phyloP scores from a whole-genome alignment of 2,797 vertebrate species.

The Dromococcyx pavoninus region DNA sequence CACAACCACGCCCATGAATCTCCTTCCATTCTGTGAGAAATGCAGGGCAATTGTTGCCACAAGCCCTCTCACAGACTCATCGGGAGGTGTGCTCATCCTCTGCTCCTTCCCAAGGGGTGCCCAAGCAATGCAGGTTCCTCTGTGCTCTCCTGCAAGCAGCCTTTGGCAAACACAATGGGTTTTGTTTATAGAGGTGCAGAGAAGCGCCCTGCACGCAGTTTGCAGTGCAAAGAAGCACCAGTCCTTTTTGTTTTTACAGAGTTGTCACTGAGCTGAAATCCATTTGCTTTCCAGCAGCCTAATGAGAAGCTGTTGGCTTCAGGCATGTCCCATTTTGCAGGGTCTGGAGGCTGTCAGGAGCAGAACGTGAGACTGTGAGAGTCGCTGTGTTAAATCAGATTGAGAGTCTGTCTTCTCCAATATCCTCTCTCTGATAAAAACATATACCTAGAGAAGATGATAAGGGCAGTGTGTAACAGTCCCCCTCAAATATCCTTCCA shows the following conservation, averaged over 20 bases:
- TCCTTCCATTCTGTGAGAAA: not conserved
- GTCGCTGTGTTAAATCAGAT: not conserved
- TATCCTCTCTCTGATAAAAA: not conserved
- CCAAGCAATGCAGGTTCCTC: accelerated
- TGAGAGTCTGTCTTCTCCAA: not conserved
- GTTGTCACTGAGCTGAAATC: not conserved
- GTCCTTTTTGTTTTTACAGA: accelerated
- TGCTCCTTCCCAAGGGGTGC: not conserved
- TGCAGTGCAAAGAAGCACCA: not conserved
- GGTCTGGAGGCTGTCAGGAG: not conserved
- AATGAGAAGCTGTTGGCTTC: not conserved
- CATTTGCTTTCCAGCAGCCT: not conserved
- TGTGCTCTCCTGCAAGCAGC: not conserved
- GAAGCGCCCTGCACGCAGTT: not conserved
- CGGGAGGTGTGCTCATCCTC: not conserved
- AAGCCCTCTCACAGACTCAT: accelerated
- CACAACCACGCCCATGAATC: accelerated
- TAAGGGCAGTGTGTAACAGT: not conserved
- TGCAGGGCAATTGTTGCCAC: accelerated
- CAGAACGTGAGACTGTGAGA: accelerated
- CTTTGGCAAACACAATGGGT: accelerated
- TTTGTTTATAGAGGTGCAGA: accelerated
- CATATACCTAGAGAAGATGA: not conserved
- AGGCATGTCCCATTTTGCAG: not conserved
- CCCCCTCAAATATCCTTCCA: not conserved